These are phyloP conservation scores for Fragum fragum DNA, from an alignment of 2,888 invertebrate genomes.

Conservation along the genomic window DNA sequence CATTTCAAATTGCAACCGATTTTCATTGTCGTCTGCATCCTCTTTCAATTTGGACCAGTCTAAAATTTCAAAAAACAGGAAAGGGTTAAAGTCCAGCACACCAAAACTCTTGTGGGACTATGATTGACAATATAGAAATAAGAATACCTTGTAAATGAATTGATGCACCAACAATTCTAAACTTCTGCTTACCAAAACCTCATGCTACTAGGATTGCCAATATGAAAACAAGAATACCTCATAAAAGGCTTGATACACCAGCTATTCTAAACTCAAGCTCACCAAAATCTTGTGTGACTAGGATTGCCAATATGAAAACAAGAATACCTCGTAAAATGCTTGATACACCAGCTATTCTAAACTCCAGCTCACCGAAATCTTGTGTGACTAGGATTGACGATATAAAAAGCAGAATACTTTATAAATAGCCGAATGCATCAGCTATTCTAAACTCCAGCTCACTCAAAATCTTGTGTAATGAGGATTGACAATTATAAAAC, in stretches of 20 bases:
- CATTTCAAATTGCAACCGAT: too few species aligned
- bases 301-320: constrained; percentile 73
- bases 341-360: constrained; percentile 83
- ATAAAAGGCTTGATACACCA: constrained; percentile 78
- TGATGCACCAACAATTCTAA: constrained; percentile 83
- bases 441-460: constrained; percentile 83
- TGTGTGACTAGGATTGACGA: too few species aligned
- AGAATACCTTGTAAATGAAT: constrained; percentile 78
- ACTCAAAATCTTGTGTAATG: constrained; percentile 81
- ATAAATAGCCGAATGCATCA: constrained; percentile 81
- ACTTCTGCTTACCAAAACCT: constrained; percentile 83
- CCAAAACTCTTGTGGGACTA: too few species aligned
- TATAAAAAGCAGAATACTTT: too few species aligned
- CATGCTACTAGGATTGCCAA: constrained; percentile 77
- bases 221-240: too few species aligned
- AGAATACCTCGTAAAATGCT: constrained; percentile 79
- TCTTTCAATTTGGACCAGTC: too few species aligned
- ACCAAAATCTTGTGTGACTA: constrained; percentile 81
- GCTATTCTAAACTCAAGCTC: constrained; percentile 78
- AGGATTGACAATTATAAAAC: constrained; percentile 74
- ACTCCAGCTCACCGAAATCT: too few species aligned
- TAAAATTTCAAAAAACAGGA: too few species aligned
- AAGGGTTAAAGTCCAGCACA: too few species aligned
- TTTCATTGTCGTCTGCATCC: too few species aligned
- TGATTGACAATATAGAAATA: too few species aligned